Base-by-base conservation (phyloP, 2,113 vertebrate species). In the Gallinago undulata region DNA sequence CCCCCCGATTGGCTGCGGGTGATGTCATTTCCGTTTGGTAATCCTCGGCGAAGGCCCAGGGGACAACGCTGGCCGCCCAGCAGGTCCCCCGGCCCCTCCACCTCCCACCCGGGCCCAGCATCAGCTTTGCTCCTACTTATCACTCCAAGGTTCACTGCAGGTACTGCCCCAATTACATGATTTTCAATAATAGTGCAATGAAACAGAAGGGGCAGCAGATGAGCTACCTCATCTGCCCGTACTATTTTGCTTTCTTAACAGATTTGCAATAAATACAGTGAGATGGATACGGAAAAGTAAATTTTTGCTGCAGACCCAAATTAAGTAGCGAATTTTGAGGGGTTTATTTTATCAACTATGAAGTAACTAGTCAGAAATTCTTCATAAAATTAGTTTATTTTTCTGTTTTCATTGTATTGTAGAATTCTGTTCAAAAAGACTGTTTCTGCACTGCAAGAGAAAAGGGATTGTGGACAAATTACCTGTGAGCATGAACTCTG, bases 1-100 rank as follows among this genome's bases (percentile, higher is more conserved):
- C 47, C 55, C 63, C 60, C 12, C 25, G 31, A 96, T 96, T 96
- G 97, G 94, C 96, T 96, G 90, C 1, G n/a, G 91, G 77, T 97
- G 97, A 97, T 95, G 96, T 97, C 89, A 97, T 80, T 92, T 90
- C 97, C 94, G 84, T 97, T 98, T 68, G 96, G 89, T 94, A 97
- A 97, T 93, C 90, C 96, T 23, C n/a, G 2, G 9, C 28, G 9
- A 92, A 78, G 64, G 21, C 95, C 79, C 90, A 48, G 66, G 83
- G 88, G 88, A 75, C 84, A 37, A 69, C 6, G 4, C 48, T 25
- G 73, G 60, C 75, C 13, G 39, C 74, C 86, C 72, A 7, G 73
- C 56, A 80, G 73, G 76, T 76, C 91, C 88, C 67, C 69, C 43
- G 27, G 81, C 57, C 69, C 57, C 87, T 94, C 91, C 23, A 30